Evolutionary conservation across 2,888 invertebrate genomes (phyloP).

Genomic region (Lasioglossum vierecki): DNA sequence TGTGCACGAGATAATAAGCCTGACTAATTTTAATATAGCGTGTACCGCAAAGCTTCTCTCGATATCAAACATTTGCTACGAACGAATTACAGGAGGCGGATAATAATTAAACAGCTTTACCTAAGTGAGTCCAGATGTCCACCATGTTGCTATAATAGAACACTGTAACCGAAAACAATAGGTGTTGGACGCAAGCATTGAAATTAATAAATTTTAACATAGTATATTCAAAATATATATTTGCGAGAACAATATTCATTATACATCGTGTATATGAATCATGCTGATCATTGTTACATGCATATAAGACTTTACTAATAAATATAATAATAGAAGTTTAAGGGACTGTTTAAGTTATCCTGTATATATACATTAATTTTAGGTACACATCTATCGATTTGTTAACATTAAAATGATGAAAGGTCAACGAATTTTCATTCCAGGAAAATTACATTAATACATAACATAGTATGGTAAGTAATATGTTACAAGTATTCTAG

Average conservation of each 20-base stretch:
- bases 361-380: conserved; percentile 31
- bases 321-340: conserved; percentile 65
- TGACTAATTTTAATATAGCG: conserved; percentile 49
- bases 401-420: conserved; percentile 16
- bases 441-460: conserved; percentile 24
- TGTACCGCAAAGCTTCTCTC: conserved; percentile 34
- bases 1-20: conserved; percentile 50
- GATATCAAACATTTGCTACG: conserved; percentile 31
- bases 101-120: conserved; percentile 44
- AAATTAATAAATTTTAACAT: conserved; percentile 65
- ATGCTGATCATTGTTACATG: conserved; percentile 70
- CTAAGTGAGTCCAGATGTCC: conserved; percentile 39
- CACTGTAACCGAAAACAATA: conserved; percentile 42
- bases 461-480: conserved; percentile 44
- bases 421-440: conserved; percentile 21
- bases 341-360: conserved; percentile 46
- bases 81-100: conserved; percentile 35
- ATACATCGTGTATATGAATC: conserved; percentile 65
- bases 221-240: conserved; percentile 65
- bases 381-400: not conserved
- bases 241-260: conserved; percentile 67
- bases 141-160: conserved; percentile 46
- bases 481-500: conserved; percentile 1
- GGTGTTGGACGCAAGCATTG: conserved; percentile 64
- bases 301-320: conserved; percentile 71